Base-by-base conservation (phyloP, 2,113 vertebrate genomes). In the Malurus alboscapulatus region DNA sequence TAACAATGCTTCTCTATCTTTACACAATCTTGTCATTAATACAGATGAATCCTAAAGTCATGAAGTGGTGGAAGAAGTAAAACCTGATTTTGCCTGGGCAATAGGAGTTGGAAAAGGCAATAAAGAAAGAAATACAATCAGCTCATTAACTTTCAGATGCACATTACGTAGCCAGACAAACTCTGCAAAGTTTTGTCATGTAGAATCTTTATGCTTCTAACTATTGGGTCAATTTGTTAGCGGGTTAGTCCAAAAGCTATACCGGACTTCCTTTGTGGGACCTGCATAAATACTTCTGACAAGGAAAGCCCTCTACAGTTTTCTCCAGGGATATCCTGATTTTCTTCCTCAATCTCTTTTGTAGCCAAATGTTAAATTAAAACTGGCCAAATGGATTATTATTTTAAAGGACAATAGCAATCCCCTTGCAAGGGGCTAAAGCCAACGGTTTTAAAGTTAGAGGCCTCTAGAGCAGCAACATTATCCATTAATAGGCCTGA, bases 1-100 rank as follows among this genome's bases (percentile, higher is more conserved):
- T 94, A 94, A 93, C 27, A 89, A 84, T 44, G 48, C 32, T 82
- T 69, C 77, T 86, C 32, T 59, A 63, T 55, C 54, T 48, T 85
- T 90, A 88, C 62, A 79, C 3, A 4, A 62, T 66, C 32, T 73
- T 84, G 48, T 96, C 96, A 91, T 97, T 96, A 97, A 96, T 94
- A 96, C 26, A 91, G 71, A 90, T 79, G 91, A 94, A 62, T 71
- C 21, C 76, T 54, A 71, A 96, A 92, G 73, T 95, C 74, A 91
- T 24, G 38, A 72, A 92, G 58, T 58, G 90, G 71, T 76, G 50
- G 59, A 66, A 91, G 59, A 92, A 91, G 12, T 50, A 80, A 62
- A 83, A 48, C 71, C 83, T 95, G 93, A 95, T 66, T 87, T 55
- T 38, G 62, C 19, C 40, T 63, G 36, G 80, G 50, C 17, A 92